Base-by-base conservation (phyloP, 2,888 invertebrate genomes). In the Habrosyne pyritoides region DNA sequence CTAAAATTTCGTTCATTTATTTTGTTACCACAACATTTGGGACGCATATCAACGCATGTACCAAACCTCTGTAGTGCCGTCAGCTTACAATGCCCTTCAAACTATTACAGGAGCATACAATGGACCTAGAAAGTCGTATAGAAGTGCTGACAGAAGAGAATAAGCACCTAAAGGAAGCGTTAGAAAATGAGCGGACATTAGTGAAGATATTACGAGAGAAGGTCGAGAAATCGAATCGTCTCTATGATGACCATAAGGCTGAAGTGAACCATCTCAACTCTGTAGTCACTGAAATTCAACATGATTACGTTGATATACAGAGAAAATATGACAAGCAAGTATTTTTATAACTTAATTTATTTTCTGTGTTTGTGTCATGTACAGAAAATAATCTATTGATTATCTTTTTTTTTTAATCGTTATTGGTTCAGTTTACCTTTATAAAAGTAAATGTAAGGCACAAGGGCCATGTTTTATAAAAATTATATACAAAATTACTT, bases 111-210 rank as follows among this genome's bases (percentile, higher is more conserved):
- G 89, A 89, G 6, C 84, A 80, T 68, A 83, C 81, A 2, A 86
- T 86, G 84, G 87, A 86, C 18, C 71, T 87, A 47, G 86, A 90
- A 79, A 86, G 73, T 53, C 93, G 91, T 60, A 83, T 93, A 56
- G 91, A 91, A 72, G 88, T 86, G 53, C 75, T 91, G 53, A 90
- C 83, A 46, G 93, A 91, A 57, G 91, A 94, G 70, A 92, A 93
- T 67, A 84, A 83, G 59, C 93, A 92, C 59, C 71, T 94, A 52
- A 73, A 79, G 10, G 84, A 92, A 50, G 89, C 93, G 0, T 75
- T 94, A 18, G 94, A 94, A 60, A 93, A 91, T 22, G 94, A 94
- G 73, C 84, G 94, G 57, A 89, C 91, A 24, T 77, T 93, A 18
- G 94, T 93, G 67, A 83, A 77, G 68, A 91, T 93, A 2, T 71